A percentile compares a stretch with the other conserved stretches of the same genome.
These are phyloP conservation scores for Perodicticus potto DNA, from an alignment of 2,797 vertebrate genomes.

Conservation along the genomic window DNA sequence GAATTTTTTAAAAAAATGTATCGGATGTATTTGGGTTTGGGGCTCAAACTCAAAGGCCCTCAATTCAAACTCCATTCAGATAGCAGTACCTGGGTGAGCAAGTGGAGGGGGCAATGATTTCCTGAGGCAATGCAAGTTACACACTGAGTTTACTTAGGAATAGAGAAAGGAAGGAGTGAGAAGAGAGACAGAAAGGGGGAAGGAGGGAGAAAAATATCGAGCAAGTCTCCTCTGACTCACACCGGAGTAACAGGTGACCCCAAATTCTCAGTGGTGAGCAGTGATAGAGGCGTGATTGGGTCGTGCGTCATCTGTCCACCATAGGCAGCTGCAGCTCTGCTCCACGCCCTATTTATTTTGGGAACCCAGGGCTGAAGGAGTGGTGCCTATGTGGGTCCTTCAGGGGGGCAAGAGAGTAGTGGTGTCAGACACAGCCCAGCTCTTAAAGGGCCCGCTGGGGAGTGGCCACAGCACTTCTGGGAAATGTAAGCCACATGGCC, in stretches of 20 bases:
- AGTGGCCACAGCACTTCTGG: not conserved
- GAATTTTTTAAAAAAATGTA: not conserved
- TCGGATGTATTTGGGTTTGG: accelerated
- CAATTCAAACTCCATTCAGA: not conserved
- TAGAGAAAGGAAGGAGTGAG: accelerated
- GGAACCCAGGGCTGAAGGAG: not conserved
- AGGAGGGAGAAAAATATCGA: accelerated
- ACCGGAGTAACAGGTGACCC: not conserved
- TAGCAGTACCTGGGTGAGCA: accelerated
- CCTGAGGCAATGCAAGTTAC: accelerated
- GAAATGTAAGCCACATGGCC: not conserved
- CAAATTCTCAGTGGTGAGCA: not conserved
- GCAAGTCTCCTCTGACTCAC: accelerated
- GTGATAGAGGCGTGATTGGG: accelerated
- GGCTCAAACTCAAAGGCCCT: not conserved
- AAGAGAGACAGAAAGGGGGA: not conserved
- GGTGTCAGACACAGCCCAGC: not conserved
- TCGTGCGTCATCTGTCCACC: accelerated
- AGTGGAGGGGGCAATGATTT: accelerated
- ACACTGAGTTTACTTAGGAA: too few species aligned
- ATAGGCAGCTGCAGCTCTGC: not conserved
- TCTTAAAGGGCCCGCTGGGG: not conserved
- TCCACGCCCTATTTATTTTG: too few species aligned
- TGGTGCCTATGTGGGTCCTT: not conserved
- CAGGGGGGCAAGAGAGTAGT: not conserved